Percentiles rank a stretch among this genome's conserved stretches.
Evolutionary conservation across 37 sponge, comb jelly and placozoan genomes (phyloP).

Genomic region (Hexactinellida sp.): DNA sequence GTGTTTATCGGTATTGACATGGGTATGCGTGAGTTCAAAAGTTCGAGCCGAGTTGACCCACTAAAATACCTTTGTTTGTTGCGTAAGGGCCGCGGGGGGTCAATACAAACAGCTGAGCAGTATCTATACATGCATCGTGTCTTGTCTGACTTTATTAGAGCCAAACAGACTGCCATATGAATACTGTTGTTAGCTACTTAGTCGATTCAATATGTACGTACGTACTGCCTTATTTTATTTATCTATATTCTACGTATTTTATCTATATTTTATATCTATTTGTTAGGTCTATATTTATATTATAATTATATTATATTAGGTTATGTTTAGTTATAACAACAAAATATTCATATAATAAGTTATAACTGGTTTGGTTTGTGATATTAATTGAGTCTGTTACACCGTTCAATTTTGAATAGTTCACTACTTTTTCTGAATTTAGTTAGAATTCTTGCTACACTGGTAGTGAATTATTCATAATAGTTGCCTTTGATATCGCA

Average conservation of each 20-base stretch:
- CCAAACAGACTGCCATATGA: neutral
- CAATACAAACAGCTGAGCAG: neutral
- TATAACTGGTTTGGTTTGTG: no score
- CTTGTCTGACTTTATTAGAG: neutral
- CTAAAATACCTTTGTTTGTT: neutral
- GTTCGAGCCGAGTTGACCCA: neutral
- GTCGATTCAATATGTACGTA: neutral
- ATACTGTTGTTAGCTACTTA: neutral
- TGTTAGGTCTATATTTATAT: neutral
- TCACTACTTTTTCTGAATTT: no score
- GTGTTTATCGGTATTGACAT: neutral
- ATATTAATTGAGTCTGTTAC: no score
- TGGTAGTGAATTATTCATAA: no score
- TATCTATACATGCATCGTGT: slow-evolving; percentile 16
- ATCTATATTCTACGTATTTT: neutral
- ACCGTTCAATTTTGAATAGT: no score
- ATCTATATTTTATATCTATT: neutral
- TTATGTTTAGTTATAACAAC: no score
- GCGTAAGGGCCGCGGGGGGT: slow-evolving; percentile 4
- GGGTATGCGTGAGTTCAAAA: slow-evolving; percentile 16
- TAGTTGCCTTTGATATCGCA: no score
- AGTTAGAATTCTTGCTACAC: no score
- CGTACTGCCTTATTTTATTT: neutral
- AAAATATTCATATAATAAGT: no score
- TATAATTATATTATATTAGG: no score